Percentiles rank a stretch among this genome's conserved stretches.
Conservation (phyloP, 2,113 vertebrate species). For the Notothenia rossii region DNA sequence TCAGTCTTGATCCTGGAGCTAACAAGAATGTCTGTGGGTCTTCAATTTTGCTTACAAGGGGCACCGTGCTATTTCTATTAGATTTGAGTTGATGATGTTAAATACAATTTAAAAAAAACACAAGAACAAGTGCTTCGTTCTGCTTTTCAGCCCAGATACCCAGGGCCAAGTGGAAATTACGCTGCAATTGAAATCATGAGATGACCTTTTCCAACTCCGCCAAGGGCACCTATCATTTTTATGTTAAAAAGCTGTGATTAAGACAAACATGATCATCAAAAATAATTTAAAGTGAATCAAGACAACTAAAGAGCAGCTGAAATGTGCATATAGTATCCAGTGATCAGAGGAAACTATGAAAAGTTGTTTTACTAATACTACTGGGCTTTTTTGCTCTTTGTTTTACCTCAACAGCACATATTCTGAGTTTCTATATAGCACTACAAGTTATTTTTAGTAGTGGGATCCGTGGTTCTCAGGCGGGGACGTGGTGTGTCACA, state of each 20-base stretch:
- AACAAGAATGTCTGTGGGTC: too few relatives aligned
- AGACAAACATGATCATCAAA: neutral
- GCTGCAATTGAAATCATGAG: neutral
- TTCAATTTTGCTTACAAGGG: neutral
- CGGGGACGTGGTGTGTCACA: constrained; percentile 36
- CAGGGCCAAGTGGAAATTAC: neutral
- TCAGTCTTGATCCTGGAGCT: neutral
- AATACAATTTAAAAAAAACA: neutral
- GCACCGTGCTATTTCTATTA: neutral
- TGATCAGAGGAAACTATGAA: constrained; percentile 17
- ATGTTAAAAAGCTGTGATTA: constrained; percentile 19
- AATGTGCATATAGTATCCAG: neutral
- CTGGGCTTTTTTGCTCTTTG: neutral
- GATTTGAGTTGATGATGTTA: neutral
- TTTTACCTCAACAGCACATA: neutral
- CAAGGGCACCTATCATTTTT: neutral
- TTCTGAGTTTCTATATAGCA: neutral
- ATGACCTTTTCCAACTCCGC: neutral
- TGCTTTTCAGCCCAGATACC: neutral
- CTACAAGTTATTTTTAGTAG: constrained; percentile 63
- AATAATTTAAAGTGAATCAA: neutral
- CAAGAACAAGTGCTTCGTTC: neutral
- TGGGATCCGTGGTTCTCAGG: constrained; percentile 32
- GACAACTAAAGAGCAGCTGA: neutral
- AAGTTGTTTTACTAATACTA: neutral